Evolutionary conservation across 2,113 vertebrate species (phyloP).

Genomic region (human (Homo sapiens)): DNA sequence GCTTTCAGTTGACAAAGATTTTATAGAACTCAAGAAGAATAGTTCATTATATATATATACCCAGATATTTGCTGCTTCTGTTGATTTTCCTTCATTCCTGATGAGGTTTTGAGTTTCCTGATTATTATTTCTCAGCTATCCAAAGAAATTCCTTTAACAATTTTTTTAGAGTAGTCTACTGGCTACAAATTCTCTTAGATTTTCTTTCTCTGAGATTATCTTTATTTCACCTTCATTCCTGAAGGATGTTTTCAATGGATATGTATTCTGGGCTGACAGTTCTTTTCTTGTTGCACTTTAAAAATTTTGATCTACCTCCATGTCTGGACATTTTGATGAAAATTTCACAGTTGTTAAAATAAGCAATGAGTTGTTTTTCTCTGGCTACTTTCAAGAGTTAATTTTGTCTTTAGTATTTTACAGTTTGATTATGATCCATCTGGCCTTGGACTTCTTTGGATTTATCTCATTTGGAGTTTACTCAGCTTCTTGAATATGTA

Average conservation of each 20-base stretch:
- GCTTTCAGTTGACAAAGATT: neutral
- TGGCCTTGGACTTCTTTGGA: neutral
- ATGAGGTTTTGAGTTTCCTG: neutral
- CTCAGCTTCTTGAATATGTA: neutral
- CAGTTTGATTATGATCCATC: neutral
- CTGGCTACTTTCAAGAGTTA: neutral
- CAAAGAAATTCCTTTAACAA: neutral
- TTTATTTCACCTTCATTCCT: neutral
- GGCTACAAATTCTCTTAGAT: neutral
- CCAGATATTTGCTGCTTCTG: neutral
- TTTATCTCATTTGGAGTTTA: neutral
- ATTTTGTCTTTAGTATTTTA: neutral
- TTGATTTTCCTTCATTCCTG: neutral
- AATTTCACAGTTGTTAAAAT: neutral
- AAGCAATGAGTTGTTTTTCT: neutral
- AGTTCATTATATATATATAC: neutral
- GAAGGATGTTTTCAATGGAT: neutral
- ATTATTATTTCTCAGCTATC: neutral
- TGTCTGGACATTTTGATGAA: neutral
- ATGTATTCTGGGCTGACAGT: neutral
- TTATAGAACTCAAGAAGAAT: neutral
- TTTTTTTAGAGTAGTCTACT: neutral
- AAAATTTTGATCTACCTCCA: neutral
- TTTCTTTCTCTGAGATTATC: neutral
- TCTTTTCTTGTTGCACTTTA: neutral